Base-by-base conservation (phyloP, 2,113 vertebrate species). In the Neogale vison region DNA sequence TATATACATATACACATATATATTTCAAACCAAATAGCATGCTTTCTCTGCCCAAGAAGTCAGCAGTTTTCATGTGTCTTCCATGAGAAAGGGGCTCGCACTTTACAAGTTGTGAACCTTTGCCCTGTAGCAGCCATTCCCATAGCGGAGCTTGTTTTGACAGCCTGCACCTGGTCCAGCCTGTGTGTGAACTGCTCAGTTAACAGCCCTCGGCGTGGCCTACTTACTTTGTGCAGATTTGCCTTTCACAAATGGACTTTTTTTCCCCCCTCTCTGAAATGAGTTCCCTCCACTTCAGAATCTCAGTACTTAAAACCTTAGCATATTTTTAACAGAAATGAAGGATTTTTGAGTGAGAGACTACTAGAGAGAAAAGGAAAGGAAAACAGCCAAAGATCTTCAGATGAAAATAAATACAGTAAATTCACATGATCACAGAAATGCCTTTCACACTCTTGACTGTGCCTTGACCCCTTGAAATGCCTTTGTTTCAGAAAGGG, bases 51-150 rank as follows among this genome's bases (percentile, higher is more conserved):
- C 72, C 50, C 10, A 34, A 67, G 55, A 87, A 95, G 82, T 86
- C 74, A 90, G 47, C 84, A 50, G 95, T n/a, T 96, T 97, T 93
- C 61, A 14, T 8, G 36, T 31, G 17, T 72, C 94, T 80, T 95
- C 83, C 36, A 65, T 69, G 95, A 79, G 34, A 59, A 82, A 92
- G 1, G 63, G 92, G 24, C 9, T 96, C 34, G 0, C 6, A 65
- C 10, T 93, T 11, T 34, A 93, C 20, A 80, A 89, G 50, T 18
- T 93, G 24, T 89, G 84, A 97, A 88, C 71, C 61, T 15, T 80
- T 50, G 17, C n/a, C 61, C 96, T 90, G 17, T 3, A 3, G 26
- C 20, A 39, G 72, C 92, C 14, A 9, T 80, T 93, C 94, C 81
- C 84, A 4, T 63, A 45, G 82, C 11, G 18, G 12, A 69, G 55